Evolutionary conservation across 2,888 invertebrate species (phyloP), one percentile per base, ranked within the genome.

Genomic region (Ophion obscuratus): DNA sequence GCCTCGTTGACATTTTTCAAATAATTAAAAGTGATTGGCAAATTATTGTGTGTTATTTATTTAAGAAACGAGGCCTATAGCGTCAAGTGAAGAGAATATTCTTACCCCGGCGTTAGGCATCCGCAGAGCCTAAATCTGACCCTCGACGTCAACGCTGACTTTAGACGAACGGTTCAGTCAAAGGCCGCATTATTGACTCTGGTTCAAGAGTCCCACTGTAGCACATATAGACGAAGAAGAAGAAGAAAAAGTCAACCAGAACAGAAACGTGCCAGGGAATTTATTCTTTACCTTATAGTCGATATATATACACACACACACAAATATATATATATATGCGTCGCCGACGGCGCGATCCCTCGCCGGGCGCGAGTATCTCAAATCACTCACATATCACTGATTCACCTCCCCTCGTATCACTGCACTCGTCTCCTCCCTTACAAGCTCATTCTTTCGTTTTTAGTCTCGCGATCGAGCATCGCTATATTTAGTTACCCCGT

Each of bases 111-210:
- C 71, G 61, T n/a, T 40, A 57, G 47, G 68, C 79, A 81, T 66
- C 70, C 83, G 79, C 73, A 87, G 14, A 81, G 89, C 89, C 92
- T 92, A 92, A 93, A 92, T 92, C 87, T 91, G 92, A 92, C 91
- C 92, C 91, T 91, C 92, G 89, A 90, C 92, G 91, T 91, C 91
- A 89, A 88, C 88, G 90, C 81, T 91, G 92, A 92, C 91, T 91
- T 91, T 91, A 90, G 92, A 90, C 89, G 88, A 77, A 87, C 89
- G 88, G 91, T 88, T 91, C 91, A 89, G 92, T 91, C 91, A 91
- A 92, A 92, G 92, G 92, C 90, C 91, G 89, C 89, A 91, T 91
- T 91, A 92, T 91, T 92, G 92, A 91, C 90, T 89, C 86, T 81
- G 90, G 90, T 90, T 92, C 92, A 92, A 92, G 88, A 92, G 84